phyloP scores from a whole-genome alignment of 2,797 vertebrate species.

The Craterocephalus amniculus region DNA sequence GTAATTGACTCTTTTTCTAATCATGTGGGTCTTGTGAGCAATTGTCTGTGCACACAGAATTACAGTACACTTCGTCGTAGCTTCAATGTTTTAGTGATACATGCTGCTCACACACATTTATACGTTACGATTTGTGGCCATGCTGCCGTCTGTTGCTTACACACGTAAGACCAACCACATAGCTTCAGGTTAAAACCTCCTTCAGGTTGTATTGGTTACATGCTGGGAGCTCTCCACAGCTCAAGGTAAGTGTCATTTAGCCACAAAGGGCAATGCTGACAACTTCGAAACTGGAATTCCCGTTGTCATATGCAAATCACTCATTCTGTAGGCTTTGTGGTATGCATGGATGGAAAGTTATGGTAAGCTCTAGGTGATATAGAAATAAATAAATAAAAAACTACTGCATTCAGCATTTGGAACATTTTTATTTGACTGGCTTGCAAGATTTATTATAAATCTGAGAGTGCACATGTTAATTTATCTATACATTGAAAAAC shows the following conservation, averaged over 20 bases:
- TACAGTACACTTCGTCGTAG: background rate
- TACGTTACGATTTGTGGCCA: background rate
- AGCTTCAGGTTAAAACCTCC: background rate
- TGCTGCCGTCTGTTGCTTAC: background rate
- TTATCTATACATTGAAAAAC: background rate
- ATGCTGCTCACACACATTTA: background rate
- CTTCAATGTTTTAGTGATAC: background rate
- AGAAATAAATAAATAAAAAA: background rate
- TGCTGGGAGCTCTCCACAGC: background rate
- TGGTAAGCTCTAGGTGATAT: background rate
- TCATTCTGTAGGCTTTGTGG: constrained; percentile 7
- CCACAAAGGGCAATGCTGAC: constrained; percentile 2
- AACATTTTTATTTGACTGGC: background rate
- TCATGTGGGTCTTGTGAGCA: too few relatives aligned
- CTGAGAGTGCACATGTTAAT: too few relatives aligned
- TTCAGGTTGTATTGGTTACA: constrained; percentile 14
- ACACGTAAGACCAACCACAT: constrained; percentile 13
- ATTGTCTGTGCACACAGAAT: too few relatives aligned
- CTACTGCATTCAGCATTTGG: background rate
- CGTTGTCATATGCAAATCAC: background rate
- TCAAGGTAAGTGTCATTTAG: background rate
- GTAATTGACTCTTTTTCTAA: too few relatives aligned
- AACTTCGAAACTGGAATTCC: constrained; percentile 1
- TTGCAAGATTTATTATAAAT: background rate
- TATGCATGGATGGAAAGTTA: background rate